Evolutionary conservation across 2,113 vertebrate genomes (phyloP), one percentile per base, ranked within the genome.

Genomic region (Eupsittula cactorum): DNA sequence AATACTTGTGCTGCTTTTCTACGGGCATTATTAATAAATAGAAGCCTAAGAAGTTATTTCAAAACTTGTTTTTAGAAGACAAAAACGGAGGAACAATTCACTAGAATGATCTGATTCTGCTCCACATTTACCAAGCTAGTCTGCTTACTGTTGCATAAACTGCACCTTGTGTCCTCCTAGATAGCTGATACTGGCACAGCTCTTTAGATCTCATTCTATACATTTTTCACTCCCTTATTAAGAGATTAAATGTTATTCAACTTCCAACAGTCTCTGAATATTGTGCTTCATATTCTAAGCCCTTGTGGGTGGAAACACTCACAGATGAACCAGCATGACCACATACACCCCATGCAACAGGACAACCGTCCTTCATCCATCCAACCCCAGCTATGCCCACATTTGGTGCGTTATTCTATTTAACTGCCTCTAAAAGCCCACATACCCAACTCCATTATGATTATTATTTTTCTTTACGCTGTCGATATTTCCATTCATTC

Each of bases 291-390:
- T 27, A 13, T n/a, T 47, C 7, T 59, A 59, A 78, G 31, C 39
- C n/a, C 12, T 7, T 78, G 25, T 60, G 69, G 80, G 55, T 23
- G 28, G 21, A 50, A 44, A 29, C 18, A 13, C 11, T 21, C 31
- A 1, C 18, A 29, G 75, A 9, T 8, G 42, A 49, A 41, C 49
- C 10, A 35, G 16, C 16, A 9, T 2, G 16, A 63, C 27, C 80
- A 80, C 13, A 10, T 1, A 37, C 33, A 33, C n/a, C 24, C 39
- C 33, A 21, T 2, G 6, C 5, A n/a, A 46, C 2, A 1, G 39
- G 63, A 82, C 46, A 46, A 17, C 10, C 2, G 5, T 13, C 39
- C 19, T 42, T 31, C 65, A 19, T 82, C 15, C 44, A 35, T 6
- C 13, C 47, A n/a, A 9, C 17, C 31, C 17, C 44, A 31, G 46